These are phyloP conservation scores for Asbolus verrucosus DNA, from an alignment of 1,140 invertebrate genomes.

Conservation along the genomic window DNA sequence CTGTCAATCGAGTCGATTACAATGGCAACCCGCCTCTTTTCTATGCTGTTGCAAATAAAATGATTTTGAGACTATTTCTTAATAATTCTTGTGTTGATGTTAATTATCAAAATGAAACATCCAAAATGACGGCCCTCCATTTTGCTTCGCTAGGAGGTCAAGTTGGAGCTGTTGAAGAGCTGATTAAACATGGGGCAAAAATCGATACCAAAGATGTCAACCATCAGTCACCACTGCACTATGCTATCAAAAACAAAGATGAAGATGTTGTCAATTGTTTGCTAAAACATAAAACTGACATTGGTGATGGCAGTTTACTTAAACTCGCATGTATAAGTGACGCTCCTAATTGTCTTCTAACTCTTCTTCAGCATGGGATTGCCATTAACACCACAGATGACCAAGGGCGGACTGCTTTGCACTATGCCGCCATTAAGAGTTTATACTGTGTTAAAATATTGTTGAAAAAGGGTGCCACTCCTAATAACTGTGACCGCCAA, in stretches of 20 bases:
- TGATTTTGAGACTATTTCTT: background rate
- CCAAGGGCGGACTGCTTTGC: constrained; percentile 40
- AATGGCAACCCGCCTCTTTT: background rate
- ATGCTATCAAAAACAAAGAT: background rate
- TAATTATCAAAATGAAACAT: background rate
- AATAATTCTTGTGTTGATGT: background rate
- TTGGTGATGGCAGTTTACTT: constrained; percentile 25
- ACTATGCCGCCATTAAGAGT: constrained; percentile 41
- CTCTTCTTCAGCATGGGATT: constrained; percentile 42
- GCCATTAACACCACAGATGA: constrained; percentile 48
- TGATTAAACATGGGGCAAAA: background rate
- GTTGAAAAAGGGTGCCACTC: constrained; percentile 40
- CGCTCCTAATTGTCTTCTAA: constrained; percentile 38
- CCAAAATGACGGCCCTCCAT: background rate
- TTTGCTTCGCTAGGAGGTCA: background rate
- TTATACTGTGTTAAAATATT: constrained; percentile 46
- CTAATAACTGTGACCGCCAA: constrained; percentile 11
- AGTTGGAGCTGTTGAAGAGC: background rate
- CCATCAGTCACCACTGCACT: background rate
- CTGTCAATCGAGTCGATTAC: background rate
- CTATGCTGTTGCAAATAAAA: background rate
- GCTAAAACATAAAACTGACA: background rate
- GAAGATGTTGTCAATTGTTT: background rate
- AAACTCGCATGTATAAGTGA: constrained; percentile 45
- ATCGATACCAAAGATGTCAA: background rate